Percentiles rank a stretch among this genome's conserved stretches.
phyloP scores from a whole-genome alignment of 2,113 vertebrate species.

The Athene noctua region DNA sequence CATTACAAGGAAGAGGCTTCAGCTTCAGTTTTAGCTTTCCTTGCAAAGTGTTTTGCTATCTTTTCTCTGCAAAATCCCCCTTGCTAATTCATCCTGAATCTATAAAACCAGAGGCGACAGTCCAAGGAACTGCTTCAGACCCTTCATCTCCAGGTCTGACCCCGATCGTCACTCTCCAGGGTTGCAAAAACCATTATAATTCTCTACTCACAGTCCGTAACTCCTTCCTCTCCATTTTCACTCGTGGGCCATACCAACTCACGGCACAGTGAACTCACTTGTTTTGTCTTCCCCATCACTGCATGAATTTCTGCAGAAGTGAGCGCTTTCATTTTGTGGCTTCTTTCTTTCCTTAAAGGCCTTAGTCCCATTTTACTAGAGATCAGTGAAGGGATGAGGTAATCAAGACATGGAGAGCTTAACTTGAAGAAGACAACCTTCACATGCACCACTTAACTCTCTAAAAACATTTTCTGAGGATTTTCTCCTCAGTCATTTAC shows the following conservation, averaged over 20 bases:
- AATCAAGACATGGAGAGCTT: background rate
- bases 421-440: background rate
- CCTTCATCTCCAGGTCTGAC: background rate
- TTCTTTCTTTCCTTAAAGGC: background rate
- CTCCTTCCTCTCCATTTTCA: background rate
- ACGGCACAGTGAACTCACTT: background rate
- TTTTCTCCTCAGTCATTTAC: background rate
- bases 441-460: background rate
- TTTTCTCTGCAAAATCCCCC: background rate
- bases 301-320: background rate
- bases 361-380: background rate
- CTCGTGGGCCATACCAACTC: background rate
- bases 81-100: background rate
- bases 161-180: fast-evolving
- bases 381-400: background rate
- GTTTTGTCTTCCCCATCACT: background rate
- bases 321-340: background rate
- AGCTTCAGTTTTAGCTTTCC: background rate
- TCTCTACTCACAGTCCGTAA: background rate
- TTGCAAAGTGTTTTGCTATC: background rate
- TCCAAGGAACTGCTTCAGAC: background rate
- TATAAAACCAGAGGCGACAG: background rate
- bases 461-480: background rate
- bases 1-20: background rate
- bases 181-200: background rate